These are phyloP conservation scores for Notodonta ziczac DNA, from an alignment of 2,888 invertebrate genomes.

Conservation along the genomic window DNA sequence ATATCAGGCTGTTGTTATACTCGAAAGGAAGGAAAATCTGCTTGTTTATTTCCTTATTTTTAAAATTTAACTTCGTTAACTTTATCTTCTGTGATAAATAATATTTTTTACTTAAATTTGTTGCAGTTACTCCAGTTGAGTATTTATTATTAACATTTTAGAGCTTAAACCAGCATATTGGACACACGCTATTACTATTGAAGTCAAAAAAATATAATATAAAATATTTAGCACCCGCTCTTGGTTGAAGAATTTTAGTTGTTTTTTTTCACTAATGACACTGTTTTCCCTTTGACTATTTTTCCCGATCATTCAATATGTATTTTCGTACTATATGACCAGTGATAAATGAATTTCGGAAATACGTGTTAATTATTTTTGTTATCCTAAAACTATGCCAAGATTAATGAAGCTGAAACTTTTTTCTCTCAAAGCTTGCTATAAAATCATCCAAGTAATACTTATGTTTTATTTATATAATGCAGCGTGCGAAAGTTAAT, in stretches of 20 bases:
- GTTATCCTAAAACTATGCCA: slow-evolving; percentile 59
- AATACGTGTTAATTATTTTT: slow-evolving; percentile 58
- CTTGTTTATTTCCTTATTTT: slow-evolving; percentile 13
- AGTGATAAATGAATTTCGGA: slow-evolving; percentile 60
- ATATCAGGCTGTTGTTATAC: slow-evolving; percentile 19
- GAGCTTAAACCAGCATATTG: slow-evolving; percentile 8
- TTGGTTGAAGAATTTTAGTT: not conserved
- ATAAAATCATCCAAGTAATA: slow-evolving; percentile 27
- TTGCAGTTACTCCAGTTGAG: slow-evolving; percentile 11
- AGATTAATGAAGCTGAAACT: slow-evolving; percentile 48
- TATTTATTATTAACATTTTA: not conserved
- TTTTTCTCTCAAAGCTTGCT: slow-evolving; percentile 22
- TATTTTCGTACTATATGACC: slow-evolving; percentile 45
- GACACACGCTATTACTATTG: not conserved
- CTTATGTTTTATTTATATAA: slow-evolving; percentile 24
- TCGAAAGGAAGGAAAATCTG: slow-evolving; percentile 14
- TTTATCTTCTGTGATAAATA: slow-evolving; percentile 26
- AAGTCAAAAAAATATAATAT: slow-evolving; percentile 1
- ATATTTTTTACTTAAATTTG: slow-evolving; percentile 18
- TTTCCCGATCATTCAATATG: slow-evolving; percentile 27
- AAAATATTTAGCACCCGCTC: slow-evolving; percentile 6
- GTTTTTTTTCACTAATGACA: slow-evolving; percentile 11
- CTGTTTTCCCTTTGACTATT: slow-evolving; percentile 8
- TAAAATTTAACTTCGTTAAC: slow-evolving; percentile 8
- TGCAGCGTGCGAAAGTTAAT: slow-evolving; percentile 23